phyloP scores from a whole-genome alignment of 2,888 invertebrate genomes.

The Synergus itoensis region DNA sequence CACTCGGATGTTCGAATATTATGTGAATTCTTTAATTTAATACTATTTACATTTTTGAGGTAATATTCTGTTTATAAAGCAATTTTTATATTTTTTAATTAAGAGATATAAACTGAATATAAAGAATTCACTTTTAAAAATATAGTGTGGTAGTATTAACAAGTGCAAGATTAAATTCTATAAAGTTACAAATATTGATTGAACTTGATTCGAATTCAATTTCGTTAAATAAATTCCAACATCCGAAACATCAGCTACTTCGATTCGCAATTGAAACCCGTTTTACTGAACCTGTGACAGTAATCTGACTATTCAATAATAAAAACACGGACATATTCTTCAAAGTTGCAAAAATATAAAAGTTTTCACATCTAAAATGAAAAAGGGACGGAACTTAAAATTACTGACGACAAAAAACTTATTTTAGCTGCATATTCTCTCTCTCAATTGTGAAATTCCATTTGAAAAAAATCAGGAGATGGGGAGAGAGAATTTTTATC shows the following conservation, averaged over 20 bases:
- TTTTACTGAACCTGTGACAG: slow-evolving; percentile 28
- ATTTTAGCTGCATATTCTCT: not conserved
- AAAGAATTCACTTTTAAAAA: not conserved
- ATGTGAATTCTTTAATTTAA: slow-evolving; percentile 18
- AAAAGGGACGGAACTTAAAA: not conserved
- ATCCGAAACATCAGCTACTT: not conserved
- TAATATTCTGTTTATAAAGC: not conserved
- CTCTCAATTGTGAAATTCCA: no score
- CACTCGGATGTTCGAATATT: slow-evolving; percentile 49
- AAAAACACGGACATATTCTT: not conserved
- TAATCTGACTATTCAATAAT: slow-evolving; percentile 9
- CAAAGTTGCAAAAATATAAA: not conserved
- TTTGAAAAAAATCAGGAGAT: not conserved
- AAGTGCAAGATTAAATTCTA: not conserved
- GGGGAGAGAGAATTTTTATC: no score
- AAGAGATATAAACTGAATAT: not conserved
- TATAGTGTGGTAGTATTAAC: not conserved
- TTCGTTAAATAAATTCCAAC: not conserved
- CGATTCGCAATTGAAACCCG: slow-evolving; percentile 22
- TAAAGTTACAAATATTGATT: not conserved
- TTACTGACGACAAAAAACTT: not conserved
- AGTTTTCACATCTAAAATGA: not conserved
- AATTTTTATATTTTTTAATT: not conserved
- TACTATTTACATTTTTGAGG: not conserved
- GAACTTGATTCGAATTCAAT: not conserved